Base-by-base conservation (phyloP, 2,797 vertebrate genomes). In the Diplodus puntazzo region DNA sequence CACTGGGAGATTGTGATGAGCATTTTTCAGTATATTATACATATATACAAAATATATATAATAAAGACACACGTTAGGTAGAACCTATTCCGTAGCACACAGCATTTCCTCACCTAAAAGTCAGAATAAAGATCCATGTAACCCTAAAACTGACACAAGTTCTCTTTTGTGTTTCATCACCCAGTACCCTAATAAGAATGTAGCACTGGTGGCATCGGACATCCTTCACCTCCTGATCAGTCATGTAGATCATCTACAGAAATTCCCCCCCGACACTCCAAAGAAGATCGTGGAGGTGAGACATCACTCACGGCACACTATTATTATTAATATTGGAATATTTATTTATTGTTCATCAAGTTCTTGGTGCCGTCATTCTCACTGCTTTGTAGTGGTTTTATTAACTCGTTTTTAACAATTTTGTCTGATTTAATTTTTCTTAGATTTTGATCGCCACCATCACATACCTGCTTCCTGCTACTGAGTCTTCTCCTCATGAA, bases 181-280 rank as follows among this genome's bases (percentile, higher is more conserved):
- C n/a, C 86, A 99, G 98, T 99, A 99, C 89, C 96, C 98, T 55
- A 99, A 99, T 93, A 99, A 99, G 96, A 96, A 93, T 0, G 98
- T 99, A 13, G 98, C 98, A 2, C 95, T 99, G 65, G 97, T 99
- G 79, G 98, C 98, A 2, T 99, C 98, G 13, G 97, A 97, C 89
- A 97, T 98, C 94, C 95, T 99, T 87, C 98, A 97, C 90, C 96
- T 99, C 87, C 94, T 99, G 77, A 96, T 98, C 92, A 97, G 96
- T 91, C 97, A 98, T 13, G 96, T 97, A 53, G 95, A 98, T 25
- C 95, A 97, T 83, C 97, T 99, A 87, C 97, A 99, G 83, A 94
- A 94, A 60, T 98, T 97, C 88, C 98, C 97, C 14, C 94, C 96
- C 17, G 96, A 98, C 88, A 98, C 95, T 55, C 97, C 98, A 70